phyloP scores from a whole-genome alignment of 92 coral and sea anemone species.

The Siderastrea siderea region DNA sequence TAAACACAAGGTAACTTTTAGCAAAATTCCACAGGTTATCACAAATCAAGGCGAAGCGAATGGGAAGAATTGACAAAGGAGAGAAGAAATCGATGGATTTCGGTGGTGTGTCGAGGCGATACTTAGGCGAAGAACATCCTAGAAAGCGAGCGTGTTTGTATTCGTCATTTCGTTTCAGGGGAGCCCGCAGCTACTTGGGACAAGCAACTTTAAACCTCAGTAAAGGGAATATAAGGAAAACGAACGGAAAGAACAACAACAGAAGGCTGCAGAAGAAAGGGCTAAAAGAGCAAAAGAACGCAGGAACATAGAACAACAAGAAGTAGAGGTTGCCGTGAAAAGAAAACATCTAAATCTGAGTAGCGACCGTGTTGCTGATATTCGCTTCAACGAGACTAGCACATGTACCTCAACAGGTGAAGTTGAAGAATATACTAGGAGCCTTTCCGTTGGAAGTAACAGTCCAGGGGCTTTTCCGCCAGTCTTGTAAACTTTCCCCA shows the following conservation, averaged over 20 bases:
- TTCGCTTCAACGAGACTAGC: no score
- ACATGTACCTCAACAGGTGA: no score
- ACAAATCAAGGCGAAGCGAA: conserved; percentile 67
- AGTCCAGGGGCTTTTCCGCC: no score
- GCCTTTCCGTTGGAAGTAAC: no score
- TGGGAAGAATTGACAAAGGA: conserved; percentile 54
- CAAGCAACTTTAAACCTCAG: conserved; percentile 9
- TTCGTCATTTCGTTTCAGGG: conserved; percentile 55
- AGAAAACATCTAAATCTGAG: conserved; percentile 30
- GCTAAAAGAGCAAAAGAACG: conserved; percentile 57
- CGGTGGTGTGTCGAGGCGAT: conserved; percentile 69
- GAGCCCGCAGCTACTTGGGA: conserved; percentile 32
- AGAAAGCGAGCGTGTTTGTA: conserved; percentile 49
- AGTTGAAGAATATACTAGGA: no score
- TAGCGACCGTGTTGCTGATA: background rate
- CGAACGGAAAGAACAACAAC: background rate
- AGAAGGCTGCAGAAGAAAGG: conserved; percentile 34
- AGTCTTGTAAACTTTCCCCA: no score
- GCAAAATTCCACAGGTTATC: conserved; percentile 33
- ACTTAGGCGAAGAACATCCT: conserved; percentile 46
- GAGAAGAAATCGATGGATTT: background rate
- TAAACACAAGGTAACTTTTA: background rate
- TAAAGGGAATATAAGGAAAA: background rate
- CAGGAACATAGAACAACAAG: conserved; percentile 38
- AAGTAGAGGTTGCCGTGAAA: conserved; percentile 39